Percentiles rank a stretch among this genome's conserved stretches.
phyloP scores from a whole-genome alignment of 2,113 vertebrate genomes.

The Argyrosomus japonicus region DNA sequence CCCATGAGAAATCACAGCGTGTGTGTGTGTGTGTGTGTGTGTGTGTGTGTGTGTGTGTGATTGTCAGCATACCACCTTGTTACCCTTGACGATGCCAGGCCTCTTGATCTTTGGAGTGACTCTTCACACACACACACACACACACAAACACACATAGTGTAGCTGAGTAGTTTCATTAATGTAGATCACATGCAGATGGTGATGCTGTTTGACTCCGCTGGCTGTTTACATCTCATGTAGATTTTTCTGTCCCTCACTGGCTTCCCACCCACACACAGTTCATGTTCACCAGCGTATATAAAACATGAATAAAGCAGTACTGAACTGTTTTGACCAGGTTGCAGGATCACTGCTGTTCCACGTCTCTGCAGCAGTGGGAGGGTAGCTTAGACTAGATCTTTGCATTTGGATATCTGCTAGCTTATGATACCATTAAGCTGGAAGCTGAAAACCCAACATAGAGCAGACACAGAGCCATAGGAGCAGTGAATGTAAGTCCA shows the following conservation, averaged over 20 bases:
- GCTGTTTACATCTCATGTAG: too few species aligned
- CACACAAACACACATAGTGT: not conserved
- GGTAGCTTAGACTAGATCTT: not conserved
- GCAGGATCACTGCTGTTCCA: not conserved
- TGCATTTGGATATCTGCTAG: not conserved
- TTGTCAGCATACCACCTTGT: conserved; percentile 64
- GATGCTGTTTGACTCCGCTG: not conserved
- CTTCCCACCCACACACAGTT: not conserved
- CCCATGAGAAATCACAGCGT: conserved; percentile 66
- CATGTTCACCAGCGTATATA: too few species aligned
- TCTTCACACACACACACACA: conserved; percentile 42
- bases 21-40: conserved; percentile 20
- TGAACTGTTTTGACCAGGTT: not conserved
- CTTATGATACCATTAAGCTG: not conserved
- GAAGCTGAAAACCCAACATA: too few species aligned
- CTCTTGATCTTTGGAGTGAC: conserved; percentile 62
- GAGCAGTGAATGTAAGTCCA: too few species aligned
- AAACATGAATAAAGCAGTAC: not conserved
- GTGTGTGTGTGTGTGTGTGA: conserved; percentile 24
- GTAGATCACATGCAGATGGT: not conserved
- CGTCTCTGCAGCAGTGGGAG: not conserved
- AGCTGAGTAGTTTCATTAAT: conserved; percentile 1
- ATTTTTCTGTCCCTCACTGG: not conserved
- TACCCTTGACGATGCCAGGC: conserved; percentile 71
- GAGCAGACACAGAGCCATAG: too few species aligned